These are phyloP conservation scores for Podotricha telesiphe DNA, from an alignment of 2,888 invertebrate genomes.

Conservation along the genomic window DNA sequence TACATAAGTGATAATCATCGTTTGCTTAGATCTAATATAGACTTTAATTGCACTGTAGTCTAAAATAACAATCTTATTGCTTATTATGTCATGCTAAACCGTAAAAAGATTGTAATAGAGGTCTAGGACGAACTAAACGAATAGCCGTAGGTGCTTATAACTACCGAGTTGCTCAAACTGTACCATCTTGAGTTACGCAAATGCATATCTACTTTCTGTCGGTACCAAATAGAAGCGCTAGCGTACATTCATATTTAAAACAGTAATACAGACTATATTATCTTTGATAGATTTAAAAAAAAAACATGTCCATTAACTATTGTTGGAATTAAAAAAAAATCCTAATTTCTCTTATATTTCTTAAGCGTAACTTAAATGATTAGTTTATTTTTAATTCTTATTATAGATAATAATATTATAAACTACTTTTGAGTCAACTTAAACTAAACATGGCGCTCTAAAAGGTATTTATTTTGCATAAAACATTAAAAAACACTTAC, in stretches of 20 bases:
- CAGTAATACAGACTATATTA: background rate
- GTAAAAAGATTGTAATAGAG: slow-evolving; percentile 27
- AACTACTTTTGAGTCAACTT: background rate
- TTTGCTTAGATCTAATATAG: background rate
- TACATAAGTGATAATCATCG: no score
- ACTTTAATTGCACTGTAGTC: background rate
- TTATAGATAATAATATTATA: slow-evolving; percentile 1
- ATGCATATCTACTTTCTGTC: slow-evolving; percentile 14
- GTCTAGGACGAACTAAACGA: slow-evolving; percentile 35
- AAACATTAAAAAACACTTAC: slow-evolving; percentile 75
- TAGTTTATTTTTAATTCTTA: background rate
- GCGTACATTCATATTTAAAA: slow-evolving; percentile 1
- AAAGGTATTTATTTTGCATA: background rate
- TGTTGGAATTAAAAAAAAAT: no score
- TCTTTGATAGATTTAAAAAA: background rate
- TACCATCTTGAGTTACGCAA: slow-evolving; percentile 42
- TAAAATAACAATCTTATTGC: slow-evolving; percentile 18
- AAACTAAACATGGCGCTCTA: background rate
- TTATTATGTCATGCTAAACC: slow-evolving; percentile 31
- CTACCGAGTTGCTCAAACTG: slow-evolving; percentile 38
- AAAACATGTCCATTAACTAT: background rate
- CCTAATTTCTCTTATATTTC: no score
- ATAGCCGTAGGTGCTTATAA: slow-evolving; percentile 35
- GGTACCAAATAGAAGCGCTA: background rate
- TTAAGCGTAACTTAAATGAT: background rate